Percentiles rank a stretch among this genome's conserved stretches.
These are phyloP conservation scores for Hippopotamyrus pictus DNA, from an alignment of 2,797 vertebrate species.

Conservation along the genomic window DNA sequence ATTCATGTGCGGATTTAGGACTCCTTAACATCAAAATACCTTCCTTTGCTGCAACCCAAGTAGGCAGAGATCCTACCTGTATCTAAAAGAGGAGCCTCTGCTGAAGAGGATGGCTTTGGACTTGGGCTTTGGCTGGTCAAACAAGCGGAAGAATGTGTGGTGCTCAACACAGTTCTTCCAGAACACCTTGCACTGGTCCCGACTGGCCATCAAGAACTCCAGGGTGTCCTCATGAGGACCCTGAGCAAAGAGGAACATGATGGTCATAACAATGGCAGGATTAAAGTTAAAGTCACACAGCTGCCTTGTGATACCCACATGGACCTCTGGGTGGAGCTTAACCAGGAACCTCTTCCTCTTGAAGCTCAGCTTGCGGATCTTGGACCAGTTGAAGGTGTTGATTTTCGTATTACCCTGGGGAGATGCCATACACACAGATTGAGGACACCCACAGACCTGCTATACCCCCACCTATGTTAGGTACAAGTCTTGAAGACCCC, in stretches of 20 bases:
- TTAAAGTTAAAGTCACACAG: background rate
- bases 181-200: slow-evolving; percentile 92
- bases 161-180: slow-evolving; percentile 99
- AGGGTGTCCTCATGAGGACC: slow-evolving; percentile 88
- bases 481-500: background rate
- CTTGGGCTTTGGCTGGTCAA: slow-evolving; percentile 87
- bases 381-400: slow-evolving; percentile 99
- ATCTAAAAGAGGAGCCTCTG: slow-evolving; percentile 96
- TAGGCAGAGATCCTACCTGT: slow-evolving; percentile 79
- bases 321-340: slow-evolving; percentile 92
- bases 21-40: background rate
- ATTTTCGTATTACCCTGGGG: slow-evolving; percentile 85
- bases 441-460: background rate
- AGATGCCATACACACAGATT: slow-evolving; percentile 13
- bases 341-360: slow-evolving; percentile 93
- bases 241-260: slow-evolving; percentile 48
- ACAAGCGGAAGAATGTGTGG: slow-evolving; percentile 89
- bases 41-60: background rate
- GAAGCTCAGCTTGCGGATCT: slow-evolving; percentile 96
- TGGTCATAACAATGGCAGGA: background rate
- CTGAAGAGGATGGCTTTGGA: slow-evolving; percentile 84
- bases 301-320: slow-evolving; percentile 60
- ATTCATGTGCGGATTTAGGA: background rate
- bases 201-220: slow-evolving; percentile 86
- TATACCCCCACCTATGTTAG: background rate